A percentile compares a stretch with the other conserved stretches of the same genome.
Evolutionary conservation across 2,888 invertebrate species (phyloP).

Genomic region (Phortica okadai): DNA sequence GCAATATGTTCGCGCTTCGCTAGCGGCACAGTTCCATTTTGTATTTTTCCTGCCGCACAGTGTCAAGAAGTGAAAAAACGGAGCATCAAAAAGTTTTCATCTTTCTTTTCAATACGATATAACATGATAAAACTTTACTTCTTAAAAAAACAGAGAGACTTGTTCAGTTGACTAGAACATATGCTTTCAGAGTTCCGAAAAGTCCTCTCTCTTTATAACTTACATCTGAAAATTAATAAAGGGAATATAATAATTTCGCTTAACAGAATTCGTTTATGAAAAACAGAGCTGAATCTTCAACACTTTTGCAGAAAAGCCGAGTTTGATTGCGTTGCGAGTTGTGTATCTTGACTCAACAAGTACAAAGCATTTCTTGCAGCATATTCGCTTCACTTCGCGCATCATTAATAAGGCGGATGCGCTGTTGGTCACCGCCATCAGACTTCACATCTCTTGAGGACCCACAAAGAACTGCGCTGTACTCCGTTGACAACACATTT

Average conservation of each 20-base stretch:
- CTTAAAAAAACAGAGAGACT: too few relatives aligned
- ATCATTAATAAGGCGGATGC: slow-evolving; percentile 75
- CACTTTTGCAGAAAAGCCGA: not conserved
- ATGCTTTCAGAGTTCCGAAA: too few relatives aligned
- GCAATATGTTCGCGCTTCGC: slow-evolving; percentile 76
- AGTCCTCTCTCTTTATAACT: too few relatives aligned
- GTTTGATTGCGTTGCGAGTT: not conserved
- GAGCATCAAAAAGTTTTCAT: not conserved
- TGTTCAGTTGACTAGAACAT: too few relatives aligned
- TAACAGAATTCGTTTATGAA: not conserved
- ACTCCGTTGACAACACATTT: slow-evolving; percentile 68
- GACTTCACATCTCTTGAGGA: slow-evolving; percentile 16
- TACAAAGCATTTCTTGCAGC: slow-evolving; percentile 38
- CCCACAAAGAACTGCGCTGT: not conserved
- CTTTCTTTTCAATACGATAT: not conserved
- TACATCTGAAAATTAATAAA: not conserved
- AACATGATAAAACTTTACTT: too few relatives aligned
- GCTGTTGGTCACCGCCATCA: slow-evolving; percentile 51
- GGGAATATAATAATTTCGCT: not conserved
- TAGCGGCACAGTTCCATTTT: slow-evolving; percentile 50
- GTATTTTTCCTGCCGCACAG: not conserved
- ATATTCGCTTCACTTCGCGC: slow-evolving; percentile 75
- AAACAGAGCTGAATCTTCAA: slow-evolving; percentile 13
- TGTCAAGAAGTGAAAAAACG: not conserved
- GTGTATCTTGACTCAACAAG: not conserved